A percentile compares a stretch with the other conserved stretches of the same genome.
Conservation (phyloP, 2,888 invertebrate genomes). For the Lutraria lutraria region DNA sequence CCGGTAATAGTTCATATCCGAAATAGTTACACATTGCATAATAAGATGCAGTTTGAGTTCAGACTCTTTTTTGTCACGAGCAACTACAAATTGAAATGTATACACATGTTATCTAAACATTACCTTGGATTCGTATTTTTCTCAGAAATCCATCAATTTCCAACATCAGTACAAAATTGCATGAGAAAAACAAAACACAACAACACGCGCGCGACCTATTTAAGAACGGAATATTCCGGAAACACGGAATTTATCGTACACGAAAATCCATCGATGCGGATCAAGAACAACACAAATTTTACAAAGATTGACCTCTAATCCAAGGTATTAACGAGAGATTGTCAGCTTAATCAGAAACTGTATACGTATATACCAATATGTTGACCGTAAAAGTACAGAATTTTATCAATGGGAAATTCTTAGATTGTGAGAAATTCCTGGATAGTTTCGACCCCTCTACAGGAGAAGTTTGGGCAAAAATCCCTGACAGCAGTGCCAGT, state of each 20-base stretch:
- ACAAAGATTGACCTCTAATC: not conserved
- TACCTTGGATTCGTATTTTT: not conserved
- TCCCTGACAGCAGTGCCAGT: constrained; percentile 87
- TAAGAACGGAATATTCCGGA: not conserved
- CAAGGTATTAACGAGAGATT: constrained; percentile 8
- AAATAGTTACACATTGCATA: not conserved
- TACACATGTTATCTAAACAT: not conserved
- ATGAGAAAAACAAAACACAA: not conserved
- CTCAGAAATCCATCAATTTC: not conserved
- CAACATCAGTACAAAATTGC: not conserved
- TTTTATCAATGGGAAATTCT: constrained; percentile 87
- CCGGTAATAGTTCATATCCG: not conserved
- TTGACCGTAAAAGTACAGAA: constrained; percentile 77
- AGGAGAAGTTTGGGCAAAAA: constrained; percentile 86
- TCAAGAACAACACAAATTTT: constrained; percentile 27
- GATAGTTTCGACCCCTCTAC: constrained; percentile 87
- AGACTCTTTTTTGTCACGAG: not conserved
- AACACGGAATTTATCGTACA: not conserved
- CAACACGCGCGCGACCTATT: not conserved
- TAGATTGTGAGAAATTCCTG: constrained; percentile 79
- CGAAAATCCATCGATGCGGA: constrained; percentile 11
- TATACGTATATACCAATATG: constrained; percentile 50
- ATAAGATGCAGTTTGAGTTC: not conserved
- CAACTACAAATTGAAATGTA: not conserved
- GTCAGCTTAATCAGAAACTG: constrained; percentile 11